Conservation (phyloP, 2,888 invertebrate genomes). For the Brachyptera risi region DNA sequence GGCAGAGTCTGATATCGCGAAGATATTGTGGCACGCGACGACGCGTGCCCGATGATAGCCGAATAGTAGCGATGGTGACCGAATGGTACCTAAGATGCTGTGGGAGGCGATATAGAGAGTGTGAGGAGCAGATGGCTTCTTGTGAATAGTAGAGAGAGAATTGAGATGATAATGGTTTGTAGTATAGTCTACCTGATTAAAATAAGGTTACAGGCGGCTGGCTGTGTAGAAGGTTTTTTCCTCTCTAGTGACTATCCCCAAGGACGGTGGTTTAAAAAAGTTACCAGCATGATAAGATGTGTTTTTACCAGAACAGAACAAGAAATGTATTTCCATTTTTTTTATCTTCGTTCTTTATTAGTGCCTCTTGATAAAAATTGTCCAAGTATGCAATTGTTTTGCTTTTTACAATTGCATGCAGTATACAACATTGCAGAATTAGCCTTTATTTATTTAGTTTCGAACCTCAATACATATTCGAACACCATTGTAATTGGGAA, state of each 20-base stretch:
- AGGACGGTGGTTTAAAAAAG: no score
- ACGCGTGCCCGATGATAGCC: constrained; percentile 25
- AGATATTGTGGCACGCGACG: constrained; percentile 19
- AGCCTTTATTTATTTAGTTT: no score
- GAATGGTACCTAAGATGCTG: constrained; percentile 23
- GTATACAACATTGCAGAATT: no score
- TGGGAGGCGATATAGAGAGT: background rate
- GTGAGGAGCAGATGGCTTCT: background rate
- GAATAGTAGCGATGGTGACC: constrained; percentile 25
- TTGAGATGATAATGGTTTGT: background rate
- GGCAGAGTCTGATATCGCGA: background rate
- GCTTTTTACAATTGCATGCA: no score
- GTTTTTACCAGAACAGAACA: no score
- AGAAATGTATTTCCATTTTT: no score
- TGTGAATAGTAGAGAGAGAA: background rate
- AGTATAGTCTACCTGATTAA: constrained; percentile 11
- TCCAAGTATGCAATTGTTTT: no score
- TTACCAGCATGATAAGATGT: no score
- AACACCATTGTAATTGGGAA: no score
- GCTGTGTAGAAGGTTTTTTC: constrained; percentile 13
- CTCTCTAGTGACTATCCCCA: background rate
- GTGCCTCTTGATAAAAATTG: no score
- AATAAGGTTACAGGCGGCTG: constrained; percentile 19
- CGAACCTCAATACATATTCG: no score
- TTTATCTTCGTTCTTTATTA: no score